Percentiles rank a stretch among this genome's conserved stretches.
phyloP scores from a whole-genome alignment of 1,140 invertebrate species.

The Arion vulgaris region DNA sequence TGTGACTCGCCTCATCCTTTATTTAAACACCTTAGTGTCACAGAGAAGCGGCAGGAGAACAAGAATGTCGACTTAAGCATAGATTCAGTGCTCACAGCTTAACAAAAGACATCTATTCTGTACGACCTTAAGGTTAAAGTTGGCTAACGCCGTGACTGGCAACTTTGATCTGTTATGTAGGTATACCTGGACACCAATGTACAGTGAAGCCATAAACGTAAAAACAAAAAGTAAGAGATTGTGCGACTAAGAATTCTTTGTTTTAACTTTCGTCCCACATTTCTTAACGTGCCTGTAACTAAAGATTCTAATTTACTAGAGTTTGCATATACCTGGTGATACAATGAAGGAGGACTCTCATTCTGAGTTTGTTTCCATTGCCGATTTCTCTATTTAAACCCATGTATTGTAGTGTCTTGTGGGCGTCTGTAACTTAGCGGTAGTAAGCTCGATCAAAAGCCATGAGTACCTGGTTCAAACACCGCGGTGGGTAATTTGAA shows the following conservation, averaged over 20 bases:
- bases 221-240: background rate
- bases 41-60: background rate
- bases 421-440: no score
- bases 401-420: no score
- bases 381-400: no score
- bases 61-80: background rate
- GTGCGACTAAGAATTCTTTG: background rate
- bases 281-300: background rate
- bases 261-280: background rate
- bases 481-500: no score
- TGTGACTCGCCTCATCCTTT: background rate
- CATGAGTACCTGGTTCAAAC: no score
- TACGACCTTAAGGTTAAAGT: background rate
- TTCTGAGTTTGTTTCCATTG: no score
- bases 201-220: background rate
- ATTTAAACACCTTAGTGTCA: background rate
- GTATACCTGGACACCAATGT: background rate
- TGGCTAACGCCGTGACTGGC: background rate
- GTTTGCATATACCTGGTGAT: background rate
- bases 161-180: background rate
- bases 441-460: no score
- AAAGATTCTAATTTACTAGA: background rate
- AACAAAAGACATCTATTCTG: background rate
- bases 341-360: background rate
- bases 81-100: background rate